A percentile compares a stretch with the other conserved stretches of the same genome.
These are phyloP conservation scores for Tethya wilhelma DNA, from an alignment of 37 sponge, comb jelly and placozoan species.

Conservation along the genomic window DNA sequence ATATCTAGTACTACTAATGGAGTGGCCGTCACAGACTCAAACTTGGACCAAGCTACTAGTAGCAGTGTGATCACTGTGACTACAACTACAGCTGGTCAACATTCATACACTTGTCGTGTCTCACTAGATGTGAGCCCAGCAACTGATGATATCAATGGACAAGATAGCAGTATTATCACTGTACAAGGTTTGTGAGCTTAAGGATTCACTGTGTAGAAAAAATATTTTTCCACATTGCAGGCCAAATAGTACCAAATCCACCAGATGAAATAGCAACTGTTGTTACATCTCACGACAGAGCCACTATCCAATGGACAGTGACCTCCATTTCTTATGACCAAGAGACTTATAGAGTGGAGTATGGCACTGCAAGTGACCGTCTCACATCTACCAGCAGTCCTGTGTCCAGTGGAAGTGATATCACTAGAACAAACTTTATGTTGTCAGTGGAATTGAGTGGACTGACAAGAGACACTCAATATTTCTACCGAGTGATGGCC, in stretches of 20 bases:
- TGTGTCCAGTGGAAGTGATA: background rate
- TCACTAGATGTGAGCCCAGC: background rate
- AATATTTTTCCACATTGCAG: slow-evolving; percentile 6
- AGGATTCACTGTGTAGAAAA: too few species aligned
- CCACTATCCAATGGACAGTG: slow-evolving; percentile 49
- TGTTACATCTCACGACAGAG: background rate
- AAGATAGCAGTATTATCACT: background rate
- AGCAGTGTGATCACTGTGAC: background rate
- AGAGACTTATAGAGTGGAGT: slow-evolving; percentile 53
- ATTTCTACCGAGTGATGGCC: slow-evolving; percentile 34
- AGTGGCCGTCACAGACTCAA: too few species aligned
- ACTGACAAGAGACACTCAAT: slow-evolving; percentile 7
- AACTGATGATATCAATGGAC: background rate
- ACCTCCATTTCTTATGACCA: slow-evolving; percentile 39
- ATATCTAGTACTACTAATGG: background rate
- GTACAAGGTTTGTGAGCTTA: slow-evolving; percentile 6
- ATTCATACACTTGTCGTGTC: background rate
- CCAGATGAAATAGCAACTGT: background rate
- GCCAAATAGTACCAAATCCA: slow-evolving; percentile 1
- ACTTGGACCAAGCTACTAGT: background rate
- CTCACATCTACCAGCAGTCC: background rate
- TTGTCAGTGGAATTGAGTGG: slow-evolving; percentile 30
- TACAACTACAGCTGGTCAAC: background rate
- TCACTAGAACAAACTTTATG: background rate
- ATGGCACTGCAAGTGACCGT: background rate